Conservation (phyloP, 2,113 vertebrate species). For the Alethe diademata region DNA sequence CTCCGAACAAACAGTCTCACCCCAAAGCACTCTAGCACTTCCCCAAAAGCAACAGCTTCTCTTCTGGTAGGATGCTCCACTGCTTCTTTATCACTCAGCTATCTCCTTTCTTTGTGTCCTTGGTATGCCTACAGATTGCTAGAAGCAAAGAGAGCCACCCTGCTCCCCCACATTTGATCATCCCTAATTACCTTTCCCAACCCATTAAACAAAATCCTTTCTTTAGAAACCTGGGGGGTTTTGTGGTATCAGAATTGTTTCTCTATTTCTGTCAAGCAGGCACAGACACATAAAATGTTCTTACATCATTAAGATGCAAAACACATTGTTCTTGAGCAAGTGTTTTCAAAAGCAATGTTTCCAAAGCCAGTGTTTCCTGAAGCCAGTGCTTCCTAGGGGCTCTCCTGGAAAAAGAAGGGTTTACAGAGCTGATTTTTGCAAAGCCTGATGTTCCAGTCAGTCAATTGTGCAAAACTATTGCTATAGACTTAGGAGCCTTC, state of each 20-base stretch:
- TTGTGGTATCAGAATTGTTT: neutral
- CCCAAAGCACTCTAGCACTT: neutral
- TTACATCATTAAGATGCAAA: neutral
- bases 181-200: neutral
- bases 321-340: neutral
- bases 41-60: neutral
- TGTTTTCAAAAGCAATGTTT: neutral
- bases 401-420: neutral
- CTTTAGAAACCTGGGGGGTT: neutral
- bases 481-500: neutral
- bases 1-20: neutral
- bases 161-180: neutral
- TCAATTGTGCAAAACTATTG: neutral
- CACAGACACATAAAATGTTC: neutral
- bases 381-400: neutral
- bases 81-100: neutral
- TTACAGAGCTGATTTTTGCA: neutral
- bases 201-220: neutral
- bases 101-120: neutral
- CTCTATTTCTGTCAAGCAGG: neutral
- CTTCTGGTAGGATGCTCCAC: neutral
- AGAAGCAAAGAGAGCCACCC: neutral
- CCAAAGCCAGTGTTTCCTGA: neutral
- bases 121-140: neutral
- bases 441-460: neutral